phyloP scores from a whole-genome alignment of 2,888 invertebrate species.

The Drosophila koepferae region DNA sequence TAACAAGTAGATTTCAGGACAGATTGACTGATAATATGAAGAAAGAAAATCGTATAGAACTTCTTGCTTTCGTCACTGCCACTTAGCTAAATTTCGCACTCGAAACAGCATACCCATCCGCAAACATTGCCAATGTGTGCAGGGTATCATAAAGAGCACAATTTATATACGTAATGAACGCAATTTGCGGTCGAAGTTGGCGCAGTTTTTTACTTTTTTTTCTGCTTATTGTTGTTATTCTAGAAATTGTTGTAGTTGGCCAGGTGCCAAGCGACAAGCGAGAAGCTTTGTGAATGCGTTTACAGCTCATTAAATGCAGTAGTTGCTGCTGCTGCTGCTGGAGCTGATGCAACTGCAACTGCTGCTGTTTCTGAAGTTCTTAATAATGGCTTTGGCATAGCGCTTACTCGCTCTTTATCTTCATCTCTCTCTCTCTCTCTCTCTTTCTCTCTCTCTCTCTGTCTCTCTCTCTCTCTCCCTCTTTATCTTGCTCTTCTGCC shows the following conservation, averaged over 20 bases:
- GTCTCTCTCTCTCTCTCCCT: too few relatives aligned
- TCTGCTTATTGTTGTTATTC: not conserved
- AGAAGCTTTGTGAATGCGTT: constrained; percentile 53
- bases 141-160: constrained; percentile 18
- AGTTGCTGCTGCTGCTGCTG: constrained; percentile 4
- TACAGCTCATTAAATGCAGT: constrained; percentile 73
- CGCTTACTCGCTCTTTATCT: not conserved
- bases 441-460: not conserved
- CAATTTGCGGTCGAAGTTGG: constrained; percentile 42
- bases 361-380: constrained; percentile 12
- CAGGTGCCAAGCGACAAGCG: constrained; percentile 55
- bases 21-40: not conserved
- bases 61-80: not conserved
- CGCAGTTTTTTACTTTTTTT: not conserved
- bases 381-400: constrained; percentile 14
- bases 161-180: constrained; percentile 47
- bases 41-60: not conserved
- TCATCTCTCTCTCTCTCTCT: not conserved
- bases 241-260: constrained; percentile 25
- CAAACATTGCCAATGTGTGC: not conserved
- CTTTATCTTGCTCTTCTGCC: not conserved
- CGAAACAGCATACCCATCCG: not conserved
- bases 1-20: too few relatives aligned
- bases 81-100: not conserved
- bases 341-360: constrained; percentile 1